Evolutionary conservation across 92 coral and sea anemone species (phyloP).

Genomic region (Anthopleura xanthogrammica): DNA sequence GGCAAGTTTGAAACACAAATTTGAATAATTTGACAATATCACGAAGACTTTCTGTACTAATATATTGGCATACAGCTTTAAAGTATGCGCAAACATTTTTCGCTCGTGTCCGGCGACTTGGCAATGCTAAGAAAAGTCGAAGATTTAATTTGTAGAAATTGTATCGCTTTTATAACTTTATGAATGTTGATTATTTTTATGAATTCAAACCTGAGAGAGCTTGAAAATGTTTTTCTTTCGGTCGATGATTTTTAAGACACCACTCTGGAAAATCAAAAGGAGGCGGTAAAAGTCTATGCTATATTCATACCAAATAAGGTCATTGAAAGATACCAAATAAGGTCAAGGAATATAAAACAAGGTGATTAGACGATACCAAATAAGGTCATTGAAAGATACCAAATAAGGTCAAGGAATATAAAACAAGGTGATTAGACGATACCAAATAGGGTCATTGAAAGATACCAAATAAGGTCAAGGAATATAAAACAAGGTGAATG

Average conservation of each 20-base stretch:
- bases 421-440: not conserved
- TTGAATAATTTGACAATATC: too few relatives aligned
- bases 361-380: not conserved
- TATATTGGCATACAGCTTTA: too few relatives aligned
- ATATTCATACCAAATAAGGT: not conserved
- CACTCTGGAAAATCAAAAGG: slow-evolving; percentile 20
- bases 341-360: not conserved
- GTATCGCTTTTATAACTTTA: too few relatives aligned
- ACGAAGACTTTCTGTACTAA: too few relatives aligned
- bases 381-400: not conserved
- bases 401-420: too few relatives aligned
- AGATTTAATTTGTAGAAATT: too few relatives aligned
- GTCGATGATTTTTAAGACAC: slow-evolving; percentile 41
- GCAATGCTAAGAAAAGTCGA: too few relatives aligned
- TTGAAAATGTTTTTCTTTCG: slow-evolving; percentile 48
- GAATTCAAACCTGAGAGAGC: slow-evolving; percentile 31
- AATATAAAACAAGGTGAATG: not conserved
- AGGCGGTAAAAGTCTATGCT: not conserved
- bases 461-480: not conserved
- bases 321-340: not conserved
- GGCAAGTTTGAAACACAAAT: too few relatives aligned
- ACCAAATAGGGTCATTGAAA: not conserved
- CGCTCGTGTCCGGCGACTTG: too few relatives aligned
- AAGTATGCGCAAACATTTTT: too few relatives aligned
- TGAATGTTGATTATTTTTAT: too few relatives aligned